Evolutionary conservation across 2,888 invertebrate species (phyloP).

Genomic region (Ichneumoninae sp.): DNA sequence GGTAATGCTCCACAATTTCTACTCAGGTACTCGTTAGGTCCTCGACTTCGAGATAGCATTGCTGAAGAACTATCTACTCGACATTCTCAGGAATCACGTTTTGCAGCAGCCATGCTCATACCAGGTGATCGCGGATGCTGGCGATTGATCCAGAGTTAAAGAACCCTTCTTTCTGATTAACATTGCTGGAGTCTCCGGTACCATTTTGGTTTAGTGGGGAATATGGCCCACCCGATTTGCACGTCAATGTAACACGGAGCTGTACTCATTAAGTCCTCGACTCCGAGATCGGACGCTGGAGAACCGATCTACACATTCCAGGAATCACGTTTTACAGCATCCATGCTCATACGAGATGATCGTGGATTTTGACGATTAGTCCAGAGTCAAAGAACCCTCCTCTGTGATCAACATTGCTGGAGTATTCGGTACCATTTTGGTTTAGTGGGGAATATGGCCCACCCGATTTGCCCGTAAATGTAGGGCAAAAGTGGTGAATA

Average conservation of each 20-base stretch:
- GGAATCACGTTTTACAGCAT: constrained; percentile 46
- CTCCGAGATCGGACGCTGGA: constrained; percentile 18
- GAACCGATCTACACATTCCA: constrained; percentile 54
- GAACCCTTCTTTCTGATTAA: background rate
- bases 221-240: too few relatives aligned
- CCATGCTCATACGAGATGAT: constrained; percentile 50
- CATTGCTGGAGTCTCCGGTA: too few relatives aligned
- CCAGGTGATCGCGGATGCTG: constrained; percentile 43
- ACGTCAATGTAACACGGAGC: background rate
- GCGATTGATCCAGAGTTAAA: constrained; percentile 14
- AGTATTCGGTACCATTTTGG: too few relatives aligned
- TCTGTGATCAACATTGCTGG: background rate
- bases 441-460: too few relatives aligned
- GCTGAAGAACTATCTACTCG: too few relatives aligned
- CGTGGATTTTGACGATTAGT: constrained; percentile 42
- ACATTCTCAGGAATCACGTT: too few relatives aligned
- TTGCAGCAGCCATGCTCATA: constrained; percentile 52
- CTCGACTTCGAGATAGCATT: too few relatives aligned
- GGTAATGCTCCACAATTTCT: too few relatives aligned
- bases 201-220: too few relatives aligned
- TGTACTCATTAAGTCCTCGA: background rate
- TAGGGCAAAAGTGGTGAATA: too few relatives aligned
- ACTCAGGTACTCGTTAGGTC: too few relatives aligned
- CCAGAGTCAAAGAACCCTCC: background rate
- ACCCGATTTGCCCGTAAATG: background rate